These are phyloP conservation scores for Semicossyphus pulcher DNA, from an alignment of 2,113 vertebrate species.

Conservation along the genomic window DNA sequence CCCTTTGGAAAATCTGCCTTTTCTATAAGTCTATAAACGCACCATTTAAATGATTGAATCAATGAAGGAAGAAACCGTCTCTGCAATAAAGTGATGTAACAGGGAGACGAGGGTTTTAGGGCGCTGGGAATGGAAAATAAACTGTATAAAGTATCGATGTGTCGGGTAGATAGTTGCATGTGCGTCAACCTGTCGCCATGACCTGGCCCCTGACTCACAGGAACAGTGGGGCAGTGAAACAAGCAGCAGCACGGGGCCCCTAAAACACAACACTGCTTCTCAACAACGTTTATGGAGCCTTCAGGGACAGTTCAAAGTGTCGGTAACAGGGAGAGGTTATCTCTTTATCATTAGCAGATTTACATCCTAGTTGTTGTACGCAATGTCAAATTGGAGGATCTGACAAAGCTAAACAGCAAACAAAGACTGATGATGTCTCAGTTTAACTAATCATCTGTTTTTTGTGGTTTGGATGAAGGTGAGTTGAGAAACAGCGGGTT, in stretches of 20 bases:
- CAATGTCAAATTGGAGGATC: conserved; percentile 1
- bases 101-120: conserved; percentile 36
- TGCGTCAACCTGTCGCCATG: conserved; percentile 62
- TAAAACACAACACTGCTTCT: conserved; percentile 68
- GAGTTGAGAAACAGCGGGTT: conserved; percentile 71
- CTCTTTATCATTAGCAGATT: conserved; percentile 22
- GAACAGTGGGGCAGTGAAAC: conserved; percentile 83
- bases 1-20: conserved; percentile 31
- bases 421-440: background rate
- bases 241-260: conserved; percentile 80
- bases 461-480: background rate
- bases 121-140: conserved; percentile 24
- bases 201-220: conserved; percentile 82
- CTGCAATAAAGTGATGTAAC: conserved; percentile 23
- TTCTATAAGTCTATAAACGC: conserved; percentile 63
- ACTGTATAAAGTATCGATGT: conserved; percentile 28
- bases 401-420: background rate
- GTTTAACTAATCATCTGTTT: background rate
- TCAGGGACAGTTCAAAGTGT: conserved; percentile 11
- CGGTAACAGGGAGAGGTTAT: background rate
- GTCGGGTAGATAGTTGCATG: conserved; percentile 8
- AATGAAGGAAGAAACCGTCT: conserved; percentile 40
- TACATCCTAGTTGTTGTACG: background rate
- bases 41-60: conserved; percentile 72
- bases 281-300: conserved; percentile 10